These are phyloP conservation scores for Cebidichthys violaceus DNA, from an alignment of 2,113 vertebrate species.

Conservation along the genomic window DNA sequence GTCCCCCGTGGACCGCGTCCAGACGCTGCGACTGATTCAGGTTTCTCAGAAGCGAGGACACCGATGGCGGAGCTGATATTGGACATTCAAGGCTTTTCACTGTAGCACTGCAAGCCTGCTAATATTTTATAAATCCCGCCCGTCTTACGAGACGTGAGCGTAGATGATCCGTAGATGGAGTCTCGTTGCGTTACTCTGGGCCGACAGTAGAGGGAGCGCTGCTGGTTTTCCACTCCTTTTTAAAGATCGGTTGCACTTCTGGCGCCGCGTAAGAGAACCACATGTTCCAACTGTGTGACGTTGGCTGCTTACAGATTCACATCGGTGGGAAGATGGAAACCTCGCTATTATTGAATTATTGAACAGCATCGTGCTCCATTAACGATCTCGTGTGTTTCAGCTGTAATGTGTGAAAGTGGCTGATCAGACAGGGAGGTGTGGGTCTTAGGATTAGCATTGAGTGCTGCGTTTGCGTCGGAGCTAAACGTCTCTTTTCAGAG, in stretches of 20 bases:
- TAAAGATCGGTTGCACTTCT: neutral
- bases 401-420: neutral
- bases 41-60: constrained; percentile 2
- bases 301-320: constrained; percentile 4
- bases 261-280: neutral
- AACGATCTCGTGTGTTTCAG: neutral
- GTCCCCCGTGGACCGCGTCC: constrained; percentile 6
- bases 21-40: constrained; percentile 24
- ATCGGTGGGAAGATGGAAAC: neutral
- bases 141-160: constrained; percentile 46
- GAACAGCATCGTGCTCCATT: neutral
- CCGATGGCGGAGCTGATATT: neutral
- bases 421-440: neutral
- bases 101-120: neutral
- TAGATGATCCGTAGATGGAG: constrained; percentile 39
- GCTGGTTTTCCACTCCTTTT: neutral
- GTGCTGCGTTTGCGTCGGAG: too few species aligned
- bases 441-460: too few species aligned
- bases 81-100: constrained; percentile 21
- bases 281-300: constrained; percentile 8
- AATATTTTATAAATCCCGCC: constrained; percentile 2
- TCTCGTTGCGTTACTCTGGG: neutral
- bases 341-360: neutral
- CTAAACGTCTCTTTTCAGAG: too few species aligned
- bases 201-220: neutral